Conservation (phyloP, 2,113 vertebrate genomes). For the Hippocampus barbouri region DNA sequence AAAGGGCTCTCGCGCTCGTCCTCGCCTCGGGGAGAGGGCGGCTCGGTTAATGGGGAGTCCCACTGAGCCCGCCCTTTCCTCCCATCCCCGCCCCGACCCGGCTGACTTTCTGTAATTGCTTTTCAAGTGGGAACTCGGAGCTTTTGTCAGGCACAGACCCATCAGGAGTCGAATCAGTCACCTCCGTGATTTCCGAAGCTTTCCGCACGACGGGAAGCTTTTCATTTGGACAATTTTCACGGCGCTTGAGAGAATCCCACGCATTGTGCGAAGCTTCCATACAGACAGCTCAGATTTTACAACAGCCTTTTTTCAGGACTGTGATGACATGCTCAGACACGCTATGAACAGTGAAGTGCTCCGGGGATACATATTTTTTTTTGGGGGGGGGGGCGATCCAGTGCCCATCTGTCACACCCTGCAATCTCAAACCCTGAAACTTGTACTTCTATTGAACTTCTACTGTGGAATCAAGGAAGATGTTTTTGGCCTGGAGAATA, state of each 20-base stretch:
- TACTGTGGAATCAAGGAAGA: not conserved
- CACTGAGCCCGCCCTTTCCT: slow-evolving; percentile 71
- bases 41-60: slow-evolving; percentile 91
- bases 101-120: not conserved
- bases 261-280: not conserved
- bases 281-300: not conserved
- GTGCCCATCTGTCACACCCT: not conserved
- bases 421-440: not conserved
- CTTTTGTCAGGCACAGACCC: not conserved
- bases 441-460: not conserved
- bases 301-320: slow-evolving; percentile 1
- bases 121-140: not conserved
- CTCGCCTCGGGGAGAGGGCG: slow-evolving; percentile 88
- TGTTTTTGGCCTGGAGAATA: slow-evolving; percentile 6
- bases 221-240: slow-evolving; percentile 7
- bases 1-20: slow-evolving; percentile 89
- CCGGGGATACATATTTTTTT: not conserved
- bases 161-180: not conserved
- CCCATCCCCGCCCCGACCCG: not conserved
- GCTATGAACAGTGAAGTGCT: slow-evolving; percentile 12
- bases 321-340: slow-evolving; percentile 4
- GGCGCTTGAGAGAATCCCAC: slow-evolving; percentile 17
- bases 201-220: not conserved
- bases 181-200: not conserved
- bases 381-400: not conserved